These are phyloP conservation scores for Pyrrhosoma nymphula DNA, from an alignment of 2,888 invertebrate genomes.

Conservation along the genomic window DNA sequence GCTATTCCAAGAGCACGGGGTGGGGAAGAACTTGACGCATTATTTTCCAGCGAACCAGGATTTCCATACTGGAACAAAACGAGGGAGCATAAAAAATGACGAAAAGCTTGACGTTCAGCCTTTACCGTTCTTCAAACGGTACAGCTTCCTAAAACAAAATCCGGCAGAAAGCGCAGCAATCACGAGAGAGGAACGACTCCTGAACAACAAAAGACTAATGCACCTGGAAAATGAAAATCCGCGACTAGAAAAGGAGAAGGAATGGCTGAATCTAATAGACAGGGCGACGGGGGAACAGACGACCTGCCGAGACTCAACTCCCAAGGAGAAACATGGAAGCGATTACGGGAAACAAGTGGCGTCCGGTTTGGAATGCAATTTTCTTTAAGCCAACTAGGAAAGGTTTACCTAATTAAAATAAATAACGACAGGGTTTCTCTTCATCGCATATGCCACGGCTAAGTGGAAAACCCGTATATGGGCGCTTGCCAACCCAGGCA, in stretches of 20 bases:
- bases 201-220: neutral
- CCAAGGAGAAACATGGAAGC: constrained; percentile 46
- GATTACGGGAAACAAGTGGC: constrained; percentile 33
- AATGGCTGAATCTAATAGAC: neutral
- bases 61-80: neutral
- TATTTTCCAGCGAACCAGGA: neutral
- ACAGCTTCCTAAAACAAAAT: constrained; percentile 21
- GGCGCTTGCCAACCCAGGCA: neutral
- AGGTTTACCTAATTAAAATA: neutral
- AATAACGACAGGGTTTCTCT: constrained; percentile 14
- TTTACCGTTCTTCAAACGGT: constrained; percentile 26
- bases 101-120: neutral
- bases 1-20: neutral
- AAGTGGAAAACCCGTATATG: constrained; percentile 6
- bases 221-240: neutral
- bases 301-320: constrained; percentile 2
- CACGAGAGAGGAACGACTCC: neutral
- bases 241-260: neutral
- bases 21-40: neutral
- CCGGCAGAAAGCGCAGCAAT: neutral
- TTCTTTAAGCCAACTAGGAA: neutral
- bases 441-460: neutral
- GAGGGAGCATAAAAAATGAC: constrained; percentile 12
- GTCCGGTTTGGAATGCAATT: constrained; percentile 47
- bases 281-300: neutral